phyloP scores from a whole-genome alignment of 2,113 vertebrate genomes.

The Mastomys coucha region DNA sequence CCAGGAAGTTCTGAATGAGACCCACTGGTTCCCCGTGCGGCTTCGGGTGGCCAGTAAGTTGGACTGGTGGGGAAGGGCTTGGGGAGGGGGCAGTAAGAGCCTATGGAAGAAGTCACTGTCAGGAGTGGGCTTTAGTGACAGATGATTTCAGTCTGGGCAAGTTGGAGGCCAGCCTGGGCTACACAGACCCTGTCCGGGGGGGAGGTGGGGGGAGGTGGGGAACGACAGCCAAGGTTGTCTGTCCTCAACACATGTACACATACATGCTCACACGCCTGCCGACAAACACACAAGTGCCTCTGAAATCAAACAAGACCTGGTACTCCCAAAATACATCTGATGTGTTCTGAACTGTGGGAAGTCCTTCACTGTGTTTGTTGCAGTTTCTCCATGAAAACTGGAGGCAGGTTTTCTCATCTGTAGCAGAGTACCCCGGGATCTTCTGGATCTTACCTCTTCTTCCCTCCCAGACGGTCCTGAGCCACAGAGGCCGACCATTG shows the following conservation, averaged over 20 bases:
- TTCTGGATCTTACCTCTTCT: not conserved
- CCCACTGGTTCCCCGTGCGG: constrained; percentile 78
- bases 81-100: not conserved
- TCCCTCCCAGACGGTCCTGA: not conserved
- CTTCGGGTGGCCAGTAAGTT: constrained; percentile 92
- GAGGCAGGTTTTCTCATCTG: not conserved
- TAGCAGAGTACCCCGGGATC: not conserved
- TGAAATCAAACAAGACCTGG: not conserved
- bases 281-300: not conserved
- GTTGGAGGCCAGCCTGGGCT: not conserved
- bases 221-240: not conserved
- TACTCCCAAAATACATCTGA: not conserved
- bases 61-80: not conserved
- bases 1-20: constrained; percentile 77
- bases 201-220: no score
- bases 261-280: not conserved
- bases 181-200: not conserved
- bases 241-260: not conserved
- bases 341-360: not conserved
- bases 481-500: no score
- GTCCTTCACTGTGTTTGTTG: not conserved
- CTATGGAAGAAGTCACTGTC: not conserved
- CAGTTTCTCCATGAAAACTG: not conserved
- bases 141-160: not conserved
- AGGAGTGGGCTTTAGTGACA: not conserved